phyloP scores from a whole-genome alignment of 2,113 vertebrate species.

The Hydrochoerus hydrochaeris region DNA sequence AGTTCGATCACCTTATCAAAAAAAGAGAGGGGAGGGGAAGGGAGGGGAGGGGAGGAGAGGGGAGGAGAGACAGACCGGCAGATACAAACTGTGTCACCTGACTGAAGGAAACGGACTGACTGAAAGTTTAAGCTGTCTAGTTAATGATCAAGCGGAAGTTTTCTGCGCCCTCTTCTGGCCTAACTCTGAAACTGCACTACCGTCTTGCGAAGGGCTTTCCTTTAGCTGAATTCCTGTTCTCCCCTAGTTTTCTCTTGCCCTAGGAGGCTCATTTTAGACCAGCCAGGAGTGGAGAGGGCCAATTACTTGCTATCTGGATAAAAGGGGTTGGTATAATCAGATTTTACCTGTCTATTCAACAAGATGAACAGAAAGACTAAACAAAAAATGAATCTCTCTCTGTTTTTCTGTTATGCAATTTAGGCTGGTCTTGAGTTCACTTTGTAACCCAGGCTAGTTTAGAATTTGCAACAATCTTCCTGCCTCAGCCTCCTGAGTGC shows the following conservation, averaged over 20 bases:
- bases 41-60: too few relatives aligned
- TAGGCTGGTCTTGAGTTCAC: too few relatives aligned
- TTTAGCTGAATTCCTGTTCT: background rate
- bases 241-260: background rate
- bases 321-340: background rate
- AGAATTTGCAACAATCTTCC: too few relatives aligned
- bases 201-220: background rate
- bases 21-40: background rate
- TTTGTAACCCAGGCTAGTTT: too few relatives aligned
- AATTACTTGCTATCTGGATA: background rate
- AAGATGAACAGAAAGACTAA: background rate
- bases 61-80: too few relatives aligned
- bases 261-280: background rate
- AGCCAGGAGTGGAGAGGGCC: background rate
- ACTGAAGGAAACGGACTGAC: background rate
- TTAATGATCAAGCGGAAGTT: background rate
- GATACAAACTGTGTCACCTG: background rate
- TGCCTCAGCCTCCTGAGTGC: too few relatives aligned
- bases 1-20: too few relatives aligned
- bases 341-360: background rate
- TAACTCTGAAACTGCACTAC: slow-evolving; percentile 8
- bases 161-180: slow-evolving; percentile 39
- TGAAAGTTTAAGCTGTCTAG: background rate
- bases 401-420: too few relatives aligned
- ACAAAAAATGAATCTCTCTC: background rate